phyloP scores from a whole-genome alignment of 2,797 vertebrate genomes.

The Acomys russatus region DNA sequence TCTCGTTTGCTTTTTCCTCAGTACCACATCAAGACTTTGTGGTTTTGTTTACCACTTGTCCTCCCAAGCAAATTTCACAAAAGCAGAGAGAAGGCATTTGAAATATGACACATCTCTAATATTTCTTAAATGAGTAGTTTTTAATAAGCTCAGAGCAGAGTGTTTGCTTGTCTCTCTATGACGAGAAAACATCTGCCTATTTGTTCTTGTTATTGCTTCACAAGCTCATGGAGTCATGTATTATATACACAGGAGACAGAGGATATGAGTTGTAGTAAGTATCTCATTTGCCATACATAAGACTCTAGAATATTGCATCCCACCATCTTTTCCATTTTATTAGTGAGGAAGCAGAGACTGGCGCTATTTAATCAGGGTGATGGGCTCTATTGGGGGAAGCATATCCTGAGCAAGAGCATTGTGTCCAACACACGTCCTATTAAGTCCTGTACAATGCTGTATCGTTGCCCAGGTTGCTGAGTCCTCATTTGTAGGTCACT shows the following conservation, averaged over 20 bases:
- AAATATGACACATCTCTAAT: not conserved
- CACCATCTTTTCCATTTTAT: not conserved
- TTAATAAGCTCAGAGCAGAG: not conserved
- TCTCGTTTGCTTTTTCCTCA: not conserved
- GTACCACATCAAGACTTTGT: not conserved
- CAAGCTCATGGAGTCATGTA: not conserved
- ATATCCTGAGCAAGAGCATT: not conserved
- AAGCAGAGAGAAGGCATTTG: not conserved
- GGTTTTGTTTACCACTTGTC: not conserved
- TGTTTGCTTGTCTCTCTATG: not conserved
- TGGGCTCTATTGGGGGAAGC: not conserved
- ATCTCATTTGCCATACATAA: not conserved
- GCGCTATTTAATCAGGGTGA: not conserved
- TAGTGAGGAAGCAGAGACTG: not conserved
- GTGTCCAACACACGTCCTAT: not conserved
- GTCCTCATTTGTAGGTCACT: not conserved
- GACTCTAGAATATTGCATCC: not conserved
- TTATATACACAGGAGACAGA: not conserved
- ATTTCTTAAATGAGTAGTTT: not conserved
- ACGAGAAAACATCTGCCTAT: not conserved
- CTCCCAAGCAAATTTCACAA: not conserved
- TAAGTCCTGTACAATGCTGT: not conserved
- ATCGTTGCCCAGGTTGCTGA: not conserved
- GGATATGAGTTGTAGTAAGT: not conserved
- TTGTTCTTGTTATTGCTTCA: not conserved